Evolutionary conservation across 2,888 invertebrate genomes (phyloP), one percentile per base, ranked within the genome.

Genomic region (Cheilosia grossa): DNA sequence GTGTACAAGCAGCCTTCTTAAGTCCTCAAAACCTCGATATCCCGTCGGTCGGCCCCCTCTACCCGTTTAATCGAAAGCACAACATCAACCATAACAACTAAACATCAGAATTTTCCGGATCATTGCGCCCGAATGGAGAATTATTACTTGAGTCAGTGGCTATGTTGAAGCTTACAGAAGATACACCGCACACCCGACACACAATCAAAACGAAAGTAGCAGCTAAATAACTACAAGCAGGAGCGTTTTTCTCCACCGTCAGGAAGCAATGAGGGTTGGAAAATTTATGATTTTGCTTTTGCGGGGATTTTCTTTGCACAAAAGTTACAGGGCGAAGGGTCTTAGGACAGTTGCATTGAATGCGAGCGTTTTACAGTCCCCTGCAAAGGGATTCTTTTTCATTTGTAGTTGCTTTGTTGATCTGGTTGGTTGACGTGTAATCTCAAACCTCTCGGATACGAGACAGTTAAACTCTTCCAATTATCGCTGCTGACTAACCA

Each of bases 101-200:
- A 85, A 75, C 85, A 85, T 69, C 53, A 73, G 64, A 73, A 86
- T 86, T 77, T 86, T 82, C 78, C 82, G 58, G 73, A 77, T 82
- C 86, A 82, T 86, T 82, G 78, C 86, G 64, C 77, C 69, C 56
- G 72, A 86, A 86, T 86, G 82, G 78, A 82, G 82, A 86, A 86
- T 82, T 78, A 78, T 86, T 82, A 82, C 69, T 82, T 77, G 78
- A 82, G 69, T 82, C 82, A 82, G 63, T 86, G 75, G 64, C 69
- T 69, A 69, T 59, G 66, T 19, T 58, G 72, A 51, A 10, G 24
- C 21, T 6, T 21, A 6, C 15, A 21, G 9, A 9, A 66, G 42
- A 73, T 19, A 63, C 63, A 58, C 69, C 37, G 61, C 47, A 64
- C 10, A 9, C 6, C 44, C 58, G 21, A 54, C 70, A 61, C 49